phyloP scores from a whole-genome alignment of 2,888 invertebrate species.

The Callosobruchus maculatus region DNA sequence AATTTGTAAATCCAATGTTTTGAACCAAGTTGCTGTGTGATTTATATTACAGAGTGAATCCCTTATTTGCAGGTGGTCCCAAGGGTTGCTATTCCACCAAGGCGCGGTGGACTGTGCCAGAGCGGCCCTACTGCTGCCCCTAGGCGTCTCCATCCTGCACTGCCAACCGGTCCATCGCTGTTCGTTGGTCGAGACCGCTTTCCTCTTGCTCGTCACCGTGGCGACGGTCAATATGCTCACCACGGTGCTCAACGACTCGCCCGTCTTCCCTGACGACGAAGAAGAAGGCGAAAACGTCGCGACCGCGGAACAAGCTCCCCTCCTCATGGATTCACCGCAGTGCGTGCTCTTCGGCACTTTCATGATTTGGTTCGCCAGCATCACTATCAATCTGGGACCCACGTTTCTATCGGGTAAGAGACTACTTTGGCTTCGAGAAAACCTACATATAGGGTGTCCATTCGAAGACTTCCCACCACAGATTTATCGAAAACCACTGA shows the following conservation, averaged over 20 bases:
- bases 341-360: slow-evolving; percentile 88
- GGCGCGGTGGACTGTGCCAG: slow-evolving; percentile 80
- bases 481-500: too few relatives aligned
- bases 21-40: too few relatives aligned
- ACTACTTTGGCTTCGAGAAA: too few relatives aligned
- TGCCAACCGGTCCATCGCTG: slow-evolving; percentile 85
- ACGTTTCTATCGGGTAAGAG: slow-evolving; percentile 71
- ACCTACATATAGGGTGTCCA: too few relatives aligned
- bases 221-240: slow-evolving; percentile 89
- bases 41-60: too few relatives aligned
- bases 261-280: slow-evolving; percentile 78
- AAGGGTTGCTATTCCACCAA: slow-evolving; percentile 80
- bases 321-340: slow-evolving; percentile 82
- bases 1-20: too few relatives aligned
- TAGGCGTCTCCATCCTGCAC: slow-evolving; percentile 74
- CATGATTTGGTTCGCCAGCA: slow-evolving; percentile 91
- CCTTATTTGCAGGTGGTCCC: slow-evolving; percentile 69
- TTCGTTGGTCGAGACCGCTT: slow-evolving; percentile 82
- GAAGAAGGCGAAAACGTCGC: slow-evolving; percentile 60
- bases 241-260: slow-evolving; percentile 80
- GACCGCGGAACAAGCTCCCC: slow-evolving; percentile 52
- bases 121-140: slow-evolving; percentile 73
- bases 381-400: slow-evolving; percentile 86
- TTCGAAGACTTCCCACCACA: too few relatives aligned
- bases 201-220: slow-evolving; percentile 82